Evolutionary conservation across 2,797 vertebrate genomes (phyloP), one percentile per base, ranked within the genome.

Genomic region (Strix occidentalis): DNA sequence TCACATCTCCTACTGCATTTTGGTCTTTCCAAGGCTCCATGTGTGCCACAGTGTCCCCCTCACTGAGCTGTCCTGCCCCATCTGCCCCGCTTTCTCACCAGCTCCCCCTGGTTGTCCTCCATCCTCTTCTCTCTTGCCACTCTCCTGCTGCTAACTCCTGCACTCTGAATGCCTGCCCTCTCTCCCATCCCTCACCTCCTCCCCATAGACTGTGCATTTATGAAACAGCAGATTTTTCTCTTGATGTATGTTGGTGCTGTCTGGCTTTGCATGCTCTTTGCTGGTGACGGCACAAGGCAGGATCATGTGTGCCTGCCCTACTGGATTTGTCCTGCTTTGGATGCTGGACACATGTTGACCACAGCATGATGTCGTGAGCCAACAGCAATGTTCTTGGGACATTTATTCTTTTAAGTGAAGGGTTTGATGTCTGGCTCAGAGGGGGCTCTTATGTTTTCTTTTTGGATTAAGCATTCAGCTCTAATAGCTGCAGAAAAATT

Each of bases 401-500:
- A 31, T 58, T 70, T 46, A 23, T 17, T 41, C 20, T 51, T 54
- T 28, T 7, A 63, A 89, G 72, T 41, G 86, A 53, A 56, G 35
- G 11, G 45, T 56, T 83, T 85, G 51, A 29, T 66, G 37, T 75
- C 66, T 79, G 58, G 21, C 66, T 70, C 93, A 51, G 48, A 79
- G 87, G 11, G 71, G 69, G 23, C 45, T 79, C 68, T 45, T n/a
- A 20, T 80, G 48, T 53, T 70, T 86, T 66, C 64, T 45, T 46
- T 92, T 51, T 53, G 66, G 83, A 69, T 86, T 69, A 65, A 72
- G 19, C 20, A 65, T 64, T 81, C 54, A 58, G 60, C 72, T 91
- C 31, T 83, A 86, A 88, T 63, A 75, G 71, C 74, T 88, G 61
- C 79, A 90, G 83, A 90, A 75, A 70, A 56, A 90, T 91, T 74